phyloP scores from a whole-genome alignment of 1,140 invertebrate genomes.

The Drosophila virilis region DNA sequence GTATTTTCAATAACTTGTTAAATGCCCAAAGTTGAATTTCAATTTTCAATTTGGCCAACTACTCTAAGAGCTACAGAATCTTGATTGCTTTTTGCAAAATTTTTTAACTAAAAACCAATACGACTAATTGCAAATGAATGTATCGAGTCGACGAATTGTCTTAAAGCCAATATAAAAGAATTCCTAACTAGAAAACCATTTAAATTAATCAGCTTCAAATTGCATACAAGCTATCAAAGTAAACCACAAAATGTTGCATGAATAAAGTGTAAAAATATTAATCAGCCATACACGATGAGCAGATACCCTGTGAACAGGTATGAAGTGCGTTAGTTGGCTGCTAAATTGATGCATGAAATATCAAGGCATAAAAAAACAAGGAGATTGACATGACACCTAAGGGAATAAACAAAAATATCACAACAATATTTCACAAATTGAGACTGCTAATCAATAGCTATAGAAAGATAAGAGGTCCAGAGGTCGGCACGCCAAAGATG shows the following conservation, averaged over 20 bases:
- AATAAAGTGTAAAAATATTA: neutral
- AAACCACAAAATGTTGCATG: constrained; percentile 6
- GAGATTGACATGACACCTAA: neutral
- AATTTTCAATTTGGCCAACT: constrained; percentile 8
- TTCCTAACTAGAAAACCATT: constrained; percentile 5
- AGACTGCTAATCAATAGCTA: too few species aligned
- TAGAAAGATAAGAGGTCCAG: too few species aligned
- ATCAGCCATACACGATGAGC: neutral
- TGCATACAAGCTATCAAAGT: constrained; percentile 1
- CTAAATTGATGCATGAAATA: too few species aligned
- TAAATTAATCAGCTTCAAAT: constrained; percentile 13
- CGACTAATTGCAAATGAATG: constrained; percentile 5
- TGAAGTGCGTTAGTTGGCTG: too few species aligned
- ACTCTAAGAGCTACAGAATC: constrained; percentile 1
- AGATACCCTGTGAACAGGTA: neutral
- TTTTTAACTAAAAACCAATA: constrained; percentile 13
- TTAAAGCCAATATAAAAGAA: constrained; percentile 1
- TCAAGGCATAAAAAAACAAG: neutral
- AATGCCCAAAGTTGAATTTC: constrained; percentile 12
- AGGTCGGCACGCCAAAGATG: too few species aligned
- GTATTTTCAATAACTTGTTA: constrained; percentile 37
- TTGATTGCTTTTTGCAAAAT: constrained; percentile 18
- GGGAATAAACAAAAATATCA: too few species aligned
- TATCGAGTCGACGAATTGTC: neutral
- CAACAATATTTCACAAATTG: too few species aligned